These are phyloP conservation scores for Luehdorfia chinensis DNA, from an alignment of 1,140 invertebrate species.

Conservation along the genomic window DNA sequence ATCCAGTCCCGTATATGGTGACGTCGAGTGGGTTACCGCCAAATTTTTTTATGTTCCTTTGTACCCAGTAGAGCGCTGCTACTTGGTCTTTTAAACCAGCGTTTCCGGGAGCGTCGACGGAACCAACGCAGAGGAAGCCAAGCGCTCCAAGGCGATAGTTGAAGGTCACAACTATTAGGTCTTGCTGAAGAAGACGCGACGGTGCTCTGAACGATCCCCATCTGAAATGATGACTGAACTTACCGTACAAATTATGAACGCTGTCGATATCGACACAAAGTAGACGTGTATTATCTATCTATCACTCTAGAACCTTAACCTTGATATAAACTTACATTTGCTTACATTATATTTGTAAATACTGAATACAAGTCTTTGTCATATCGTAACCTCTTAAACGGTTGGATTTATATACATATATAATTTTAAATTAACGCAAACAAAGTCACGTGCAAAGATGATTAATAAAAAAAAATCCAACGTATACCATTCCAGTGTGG, in stretches of 20 bases:
- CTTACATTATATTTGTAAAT: too few relatives aligned
- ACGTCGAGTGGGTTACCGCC: slow-evolving; percentile 81
- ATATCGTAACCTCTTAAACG: too few relatives aligned
- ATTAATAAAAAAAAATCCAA: too few relatives aligned
- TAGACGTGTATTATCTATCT: too few relatives aligned
- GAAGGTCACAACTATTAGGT: slow-evolving; percentile 48
- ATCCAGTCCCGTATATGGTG: slow-evolving; percentile 83
- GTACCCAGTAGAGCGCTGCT: slow-evolving; percentile 84
- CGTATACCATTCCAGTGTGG: too few relatives aligned
- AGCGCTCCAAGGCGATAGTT: slow-evolving; percentile 78
- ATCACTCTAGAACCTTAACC: too few relatives aligned
- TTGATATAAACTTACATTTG: too few relatives aligned
- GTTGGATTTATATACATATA: slow-evolving; percentile 1
- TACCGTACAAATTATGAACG: too few relatives aligned
- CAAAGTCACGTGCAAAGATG: too few relatives aligned
- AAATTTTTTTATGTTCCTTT: slow-evolving; percentile 83
- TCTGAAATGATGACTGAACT: slow-evolving; percentile 42
- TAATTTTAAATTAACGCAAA: too few relatives aligned
- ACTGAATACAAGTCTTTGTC: too few relatives aligned
- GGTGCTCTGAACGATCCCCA: slow-evolving; percentile 45
- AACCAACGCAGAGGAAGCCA: slow-evolving; percentile 82
- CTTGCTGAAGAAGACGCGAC: slow-evolving; percentile 31
- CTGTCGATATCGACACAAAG: too few relatives aligned
- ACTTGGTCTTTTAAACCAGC: slow-evolving; percentile 87
- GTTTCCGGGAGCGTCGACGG: slow-evolving; percentile 81